These are phyloP conservation scores for Colistium nudipinnis DNA, from an alignment of 2,113 vertebrate genomes.

Conservation along the genomic window DNA sequence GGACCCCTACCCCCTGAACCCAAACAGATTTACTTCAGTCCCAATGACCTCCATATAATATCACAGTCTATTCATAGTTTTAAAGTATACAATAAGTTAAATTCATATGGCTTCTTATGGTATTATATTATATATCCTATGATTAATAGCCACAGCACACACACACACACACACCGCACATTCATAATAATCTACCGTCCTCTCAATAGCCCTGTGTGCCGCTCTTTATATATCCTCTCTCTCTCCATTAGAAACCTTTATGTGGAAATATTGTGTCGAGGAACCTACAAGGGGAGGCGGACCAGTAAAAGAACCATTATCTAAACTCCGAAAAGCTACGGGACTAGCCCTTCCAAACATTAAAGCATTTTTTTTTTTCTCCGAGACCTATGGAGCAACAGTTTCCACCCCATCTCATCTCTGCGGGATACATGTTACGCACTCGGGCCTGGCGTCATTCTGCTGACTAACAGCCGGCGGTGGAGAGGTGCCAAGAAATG, in stretches of 20 bases:
- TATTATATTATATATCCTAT: slow-evolving; percentile 80
- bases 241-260: slow-evolving; percentile 11
- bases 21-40: slow-evolving; percentile 29
- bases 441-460: background rate
- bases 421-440: too few relatives aligned
- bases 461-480: background rate
- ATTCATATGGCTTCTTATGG: slow-evolving; percentile 85
- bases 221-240: slow-evolving; percentile 1
- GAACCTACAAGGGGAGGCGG: slow-evolving; percentile 24
- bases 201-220: slow-evolving; percentile 11
- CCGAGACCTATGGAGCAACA: too few relatives aligned
- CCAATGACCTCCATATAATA: slow-evolving; percentile 55
- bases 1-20: too few relatives aligned
- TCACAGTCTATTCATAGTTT: slow-evolving; percentile 81
- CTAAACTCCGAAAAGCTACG: background rate
- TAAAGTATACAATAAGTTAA: slow-evolving; percentile 96
- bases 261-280: slow-evolving; percentile 44
- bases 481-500: background rate
- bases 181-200: slow-evolving; percentile 71
- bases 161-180: slow-evolving; percentile 76
- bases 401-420: too few relatives aligned
- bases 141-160: slow-evolving; percentile 52
- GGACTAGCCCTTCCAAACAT: background rate
- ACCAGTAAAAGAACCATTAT: background rate
- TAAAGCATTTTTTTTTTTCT: too few relatives aligned